Percentiles rank a stretch among this genome's conserved stretches.
phyloP scores from a whole-genome alignment of 2,113 vertebrate genomes.

The Otolemur garnettii region DNA sequence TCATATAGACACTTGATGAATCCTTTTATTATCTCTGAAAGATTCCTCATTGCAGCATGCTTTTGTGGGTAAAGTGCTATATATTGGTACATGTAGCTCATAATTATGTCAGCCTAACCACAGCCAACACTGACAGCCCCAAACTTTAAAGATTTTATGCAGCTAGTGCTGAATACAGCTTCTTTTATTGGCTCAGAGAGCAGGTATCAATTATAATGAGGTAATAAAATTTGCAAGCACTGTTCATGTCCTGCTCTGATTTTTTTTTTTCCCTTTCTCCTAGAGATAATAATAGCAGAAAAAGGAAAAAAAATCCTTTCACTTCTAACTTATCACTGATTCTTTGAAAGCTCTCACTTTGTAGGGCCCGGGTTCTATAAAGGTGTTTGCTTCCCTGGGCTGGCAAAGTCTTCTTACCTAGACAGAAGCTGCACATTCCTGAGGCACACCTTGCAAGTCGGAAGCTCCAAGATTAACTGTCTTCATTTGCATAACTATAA shows the following conservation, averaged over 20 bases:
- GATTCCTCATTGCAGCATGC: not conserved
- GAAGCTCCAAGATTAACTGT: slow-evolving; percentile 83
- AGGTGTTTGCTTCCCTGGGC: slow-evolving; percentile 61
- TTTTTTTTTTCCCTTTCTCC: slow-evolving; percentile 43
- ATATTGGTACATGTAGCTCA: slow-evolving; percentile 52
- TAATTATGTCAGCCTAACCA: slow-evolving; percentile 72
- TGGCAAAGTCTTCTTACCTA: slow-evolving; percentile 68
- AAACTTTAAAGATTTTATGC: slow-evolving; percentile 76
- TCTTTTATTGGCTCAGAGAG: slow-evolving; percentile 68
- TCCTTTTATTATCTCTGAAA: slow-evolving; percentile 63
- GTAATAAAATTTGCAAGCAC: slow-evolving; percentile 72
- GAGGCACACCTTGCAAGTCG: slow-evolving; percentile 83
- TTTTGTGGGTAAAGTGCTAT: slow-evolving; percentile 65
- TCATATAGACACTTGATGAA: slow-evolving; percentile 56
- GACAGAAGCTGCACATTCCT: slow-evolving; percentile 73
- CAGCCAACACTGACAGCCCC: slow-evolving; percentile 69
- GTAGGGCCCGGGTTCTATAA: slow-evolving; percentile 32
- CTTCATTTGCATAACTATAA: slow-evolving; percentile 88
- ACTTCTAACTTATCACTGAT: slow-evolving; percentile 47
- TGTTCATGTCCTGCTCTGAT: slow-evolving; percentile 43
- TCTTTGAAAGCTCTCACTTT: slow-evolving; percentile 54
- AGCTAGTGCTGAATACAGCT: slow-evolving; percentile 28
- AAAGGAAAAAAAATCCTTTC: slow-evolving; percentile 45
- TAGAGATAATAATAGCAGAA: slow-evolving; percentile 57
- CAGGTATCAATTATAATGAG: slow-evolving; percentile 82